phyloP scores from a whole-genome alignment of 2,888 invertebrate species.

The Polymixis flavicincta region DNA sequence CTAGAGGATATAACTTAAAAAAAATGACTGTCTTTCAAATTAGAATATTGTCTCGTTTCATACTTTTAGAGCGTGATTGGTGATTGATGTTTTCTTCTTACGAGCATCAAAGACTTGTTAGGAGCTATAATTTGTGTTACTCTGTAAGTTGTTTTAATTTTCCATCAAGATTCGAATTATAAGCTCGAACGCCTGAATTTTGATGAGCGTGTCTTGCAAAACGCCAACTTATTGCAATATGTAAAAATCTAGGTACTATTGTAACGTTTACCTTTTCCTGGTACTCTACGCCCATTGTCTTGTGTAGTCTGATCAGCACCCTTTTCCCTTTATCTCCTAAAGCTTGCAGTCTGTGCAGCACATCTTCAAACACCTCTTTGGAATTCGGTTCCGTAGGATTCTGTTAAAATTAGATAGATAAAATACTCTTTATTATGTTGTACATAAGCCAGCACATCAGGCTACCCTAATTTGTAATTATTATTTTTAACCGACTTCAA shows the following conservation, averaged over 20 bases:
- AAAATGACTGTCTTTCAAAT: too few species aligned
- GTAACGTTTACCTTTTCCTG: conserved; percentile 71
- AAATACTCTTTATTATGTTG: too few species aligned
- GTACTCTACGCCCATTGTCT: conserved; percentile 81
- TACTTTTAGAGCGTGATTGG: too few species aligned
- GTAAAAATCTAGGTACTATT: too few species aligned
- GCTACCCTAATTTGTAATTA: too few species aligned
- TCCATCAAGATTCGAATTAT: neutral
- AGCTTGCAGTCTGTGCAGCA: conserved; percentile 89
- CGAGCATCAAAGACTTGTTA: neutral
- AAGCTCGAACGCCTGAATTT: conserved; percentile 6
- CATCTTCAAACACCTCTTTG: conserved; percentile 91
- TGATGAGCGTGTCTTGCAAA: neutral
- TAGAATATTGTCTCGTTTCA: too few species aligned
- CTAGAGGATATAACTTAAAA: too few species aligned
- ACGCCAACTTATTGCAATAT: conserved; percentile 15
- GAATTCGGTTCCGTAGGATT: conserved; percentile 74
- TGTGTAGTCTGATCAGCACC: conserved; percentile 90
- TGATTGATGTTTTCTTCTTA: neutral
- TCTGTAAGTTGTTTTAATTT: neutral
- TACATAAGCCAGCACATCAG: too few species aligned
- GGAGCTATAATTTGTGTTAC: too few species aligned
- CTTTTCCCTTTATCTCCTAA: conserved; percentile 91
- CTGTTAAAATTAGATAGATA: neutral
- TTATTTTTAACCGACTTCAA: too few species aligned